Conservation (phyloP, 2,888 invertebrate genomes). For the Limnephilus rhombicus region DNA sequence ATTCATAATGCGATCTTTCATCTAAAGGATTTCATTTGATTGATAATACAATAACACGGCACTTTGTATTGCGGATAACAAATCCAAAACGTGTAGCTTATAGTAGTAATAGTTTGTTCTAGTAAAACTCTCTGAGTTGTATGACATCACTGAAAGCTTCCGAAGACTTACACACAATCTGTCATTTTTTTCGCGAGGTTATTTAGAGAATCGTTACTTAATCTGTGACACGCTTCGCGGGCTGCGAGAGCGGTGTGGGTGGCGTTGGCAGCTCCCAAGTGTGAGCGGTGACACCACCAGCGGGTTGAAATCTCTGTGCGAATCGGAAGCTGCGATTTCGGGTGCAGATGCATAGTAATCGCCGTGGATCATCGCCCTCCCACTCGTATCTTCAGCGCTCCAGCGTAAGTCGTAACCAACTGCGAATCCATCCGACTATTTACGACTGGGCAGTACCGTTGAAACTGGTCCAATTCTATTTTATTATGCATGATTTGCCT, state of each 20-base stretch:
- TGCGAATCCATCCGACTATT: slow-evolving; percentile 5
- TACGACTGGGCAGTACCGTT: slow-evolving; percentile 11
- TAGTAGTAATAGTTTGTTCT: background rate
- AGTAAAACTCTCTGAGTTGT: background rate
- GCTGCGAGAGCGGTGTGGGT: slow-evolving; percentile 7
- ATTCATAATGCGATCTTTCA: too few species aligned
- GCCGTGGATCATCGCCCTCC: slow-evolving; percentile 15
- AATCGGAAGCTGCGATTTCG: slow-evolving; percentile 38
- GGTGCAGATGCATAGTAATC: slow-evolving; percentile 42
- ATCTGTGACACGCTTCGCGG: background rate
- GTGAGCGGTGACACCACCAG: slow-evolving; percentile 36
- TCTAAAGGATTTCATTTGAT: background rate
- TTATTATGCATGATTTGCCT: slow-evolving; percentile 3
- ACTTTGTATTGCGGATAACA: background rate
- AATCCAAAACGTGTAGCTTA: background rate
- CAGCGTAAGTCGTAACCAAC: background rate
- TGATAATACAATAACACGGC: background rate
- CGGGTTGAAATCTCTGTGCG: background rate
- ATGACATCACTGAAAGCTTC: background rate
- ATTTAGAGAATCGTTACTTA: slow-evolving; percentile 22
- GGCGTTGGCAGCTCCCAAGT: slow-evolving; percentile 7
- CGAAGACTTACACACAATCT: background rate
- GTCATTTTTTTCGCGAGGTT: slow-evolving; percentile 10
- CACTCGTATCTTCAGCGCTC: slow-evolving; percentile 18
- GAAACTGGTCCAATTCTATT: slow-evolving; percentile 15